A percentile compares a stretch with the other conserved stretches of the same genome.
Conservation (phyloP, 2,797 vertebrate species). For the Pangasius krempfi region DNA sequence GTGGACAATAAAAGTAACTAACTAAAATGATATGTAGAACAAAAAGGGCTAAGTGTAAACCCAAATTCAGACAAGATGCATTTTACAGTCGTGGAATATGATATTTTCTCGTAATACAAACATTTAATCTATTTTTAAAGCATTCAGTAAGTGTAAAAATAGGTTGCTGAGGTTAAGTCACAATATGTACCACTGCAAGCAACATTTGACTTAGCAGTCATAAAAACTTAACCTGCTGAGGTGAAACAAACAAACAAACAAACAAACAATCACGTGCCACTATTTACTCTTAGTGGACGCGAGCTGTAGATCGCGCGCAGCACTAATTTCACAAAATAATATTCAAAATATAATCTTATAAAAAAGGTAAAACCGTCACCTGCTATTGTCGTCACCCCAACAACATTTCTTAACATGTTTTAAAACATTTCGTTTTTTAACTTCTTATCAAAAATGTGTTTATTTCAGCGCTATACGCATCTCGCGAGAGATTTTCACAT, state of each 20-base stretch:
- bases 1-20: too few species aligned
- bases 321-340: background rate
- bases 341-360: background rate
- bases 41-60: background rate
- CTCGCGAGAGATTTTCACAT: background rate
- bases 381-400: background rate
- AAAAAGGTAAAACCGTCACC: background rate
- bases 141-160: background rate
- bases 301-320: background rate
- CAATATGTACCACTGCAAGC: background rate
- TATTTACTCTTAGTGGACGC: background rate
- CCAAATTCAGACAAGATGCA: too few species aligned
- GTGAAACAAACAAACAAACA: background rate
- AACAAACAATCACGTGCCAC: background rate
- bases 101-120: background rate
- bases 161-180: background rate
- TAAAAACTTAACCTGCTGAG: background rate
- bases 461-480: background rate
- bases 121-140: background rate
- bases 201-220: background rate
- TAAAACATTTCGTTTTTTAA: background rate
- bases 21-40: background rate
- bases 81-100: background rate
- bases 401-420: background rate
- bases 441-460: background rate